phyloP scores from a whole-genome alignment of 1,140 invertebrate species.

The Drosophila nasuta region DNA sequence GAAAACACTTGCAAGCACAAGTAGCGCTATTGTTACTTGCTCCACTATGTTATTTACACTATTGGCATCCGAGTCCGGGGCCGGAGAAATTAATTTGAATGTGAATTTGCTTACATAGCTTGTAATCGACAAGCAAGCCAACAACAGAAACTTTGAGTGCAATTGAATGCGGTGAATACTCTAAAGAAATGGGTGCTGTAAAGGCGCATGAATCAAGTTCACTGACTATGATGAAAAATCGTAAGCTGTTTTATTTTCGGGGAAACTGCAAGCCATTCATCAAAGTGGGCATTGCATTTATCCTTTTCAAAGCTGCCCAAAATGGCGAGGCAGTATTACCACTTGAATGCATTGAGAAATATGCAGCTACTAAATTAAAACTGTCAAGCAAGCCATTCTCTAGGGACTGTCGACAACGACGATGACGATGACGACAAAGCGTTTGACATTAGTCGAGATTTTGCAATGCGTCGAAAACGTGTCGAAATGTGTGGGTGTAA shows the following conservation, averaged over 20 bases:
- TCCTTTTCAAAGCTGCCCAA: slow-evolving; percentile 26
- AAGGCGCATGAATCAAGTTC: not conserved
- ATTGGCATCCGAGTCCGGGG: not conserved
- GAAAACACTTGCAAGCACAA: slow-evolving; percentile 44
- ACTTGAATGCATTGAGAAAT: slow-evolving; percentile 63
- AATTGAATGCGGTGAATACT: slow-evolving; percentile 8
- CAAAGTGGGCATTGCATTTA: slow-evolving; percentile 36
- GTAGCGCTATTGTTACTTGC: slow-evolving; percentile 12
- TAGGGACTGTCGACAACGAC: slow-evolving; percentile 33
- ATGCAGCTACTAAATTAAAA: slow-evolving; percentile 68
- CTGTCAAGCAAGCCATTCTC: slow-evolving; percentile 41
- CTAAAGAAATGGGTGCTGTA: not conserved
- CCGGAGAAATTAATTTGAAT: slow-evolving; percentile 15
- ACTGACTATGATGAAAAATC: slow-evolving; percentile 6
- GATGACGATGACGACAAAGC: slow-evolving; percentile 70
- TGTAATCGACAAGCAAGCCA: slow-evolving; percentile 19
- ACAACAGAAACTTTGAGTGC: not conserved
- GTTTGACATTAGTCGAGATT: slow-evolving; percentile 78
- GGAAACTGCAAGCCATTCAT: slow-evolving; percentile 16
- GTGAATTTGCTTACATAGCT: slow-evolving; percentile 26
- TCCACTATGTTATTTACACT: not conserved
- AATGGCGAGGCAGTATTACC: not conserved
- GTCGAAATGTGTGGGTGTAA: slow-evolving; percentile 44
- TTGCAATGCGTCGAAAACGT: slow-evolving; percentile 69
- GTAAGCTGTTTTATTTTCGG: not conserved